These are phyloP conservation scores for Silurus glanis DNA, from an alignment of 2,113 vertebrate species.

Conservation along the genomic window DNA sequence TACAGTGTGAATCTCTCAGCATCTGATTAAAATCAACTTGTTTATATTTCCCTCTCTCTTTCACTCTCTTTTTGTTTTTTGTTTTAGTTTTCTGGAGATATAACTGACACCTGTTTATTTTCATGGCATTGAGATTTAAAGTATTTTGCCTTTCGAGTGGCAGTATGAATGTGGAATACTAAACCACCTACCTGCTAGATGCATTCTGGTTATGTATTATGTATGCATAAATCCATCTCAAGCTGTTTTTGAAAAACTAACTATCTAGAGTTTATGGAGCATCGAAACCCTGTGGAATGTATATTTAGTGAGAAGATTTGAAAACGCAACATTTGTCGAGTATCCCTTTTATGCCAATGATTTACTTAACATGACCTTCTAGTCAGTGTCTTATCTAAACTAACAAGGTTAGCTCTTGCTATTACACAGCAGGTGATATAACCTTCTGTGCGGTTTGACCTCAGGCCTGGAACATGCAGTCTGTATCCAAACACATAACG, in stretches of 20 bases:
- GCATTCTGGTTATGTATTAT: neutral
- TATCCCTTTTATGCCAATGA: constrained; percentile 45
- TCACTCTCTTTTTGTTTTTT: constrained; percentile 2
- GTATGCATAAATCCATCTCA: neutral
- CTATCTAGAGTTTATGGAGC: neutral
- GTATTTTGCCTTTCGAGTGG: neutral
- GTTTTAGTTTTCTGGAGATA: neutral
- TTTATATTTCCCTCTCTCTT: constrained; percentile 26
- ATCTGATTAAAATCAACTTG: constrained; percentile 15
- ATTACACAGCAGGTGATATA: constrained; percentile 37
- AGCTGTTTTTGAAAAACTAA: neutral
- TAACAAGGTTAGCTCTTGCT: constrained; percentile 52
- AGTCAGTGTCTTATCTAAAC: constrained; percentile 48
- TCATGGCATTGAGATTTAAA: neutral
- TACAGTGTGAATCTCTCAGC: neutral
- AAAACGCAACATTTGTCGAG: neutral
- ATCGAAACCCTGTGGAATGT: neutral
- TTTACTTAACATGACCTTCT: constrained; percentile 62
- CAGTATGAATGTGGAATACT: neutral
- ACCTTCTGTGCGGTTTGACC: constrained; percentile 34
- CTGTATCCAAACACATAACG: constrained; percentile 25
- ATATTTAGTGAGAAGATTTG: neutral
- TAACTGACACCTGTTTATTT: neutral
- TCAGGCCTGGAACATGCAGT: constrained; percentile 38
- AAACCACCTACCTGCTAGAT: neutral